Conservation (phyloP, 2,113 vertebrate genomes). For the Pseudolaguvia tuberculata region DNA sequence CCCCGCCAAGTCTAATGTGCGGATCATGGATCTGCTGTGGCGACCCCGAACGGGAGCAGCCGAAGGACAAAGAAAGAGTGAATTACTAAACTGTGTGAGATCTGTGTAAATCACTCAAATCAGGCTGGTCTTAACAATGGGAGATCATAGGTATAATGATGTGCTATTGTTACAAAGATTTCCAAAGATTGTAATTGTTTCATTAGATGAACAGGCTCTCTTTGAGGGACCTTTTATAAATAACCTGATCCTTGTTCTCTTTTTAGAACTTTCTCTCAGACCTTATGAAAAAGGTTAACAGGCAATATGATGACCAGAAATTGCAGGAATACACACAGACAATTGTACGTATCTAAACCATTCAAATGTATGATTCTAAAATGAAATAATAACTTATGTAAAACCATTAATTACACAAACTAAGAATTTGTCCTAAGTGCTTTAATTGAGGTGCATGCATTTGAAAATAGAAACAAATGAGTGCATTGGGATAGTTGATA, state of each 20-base stretch:
- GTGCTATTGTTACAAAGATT: slow-evolving; percentile 2
- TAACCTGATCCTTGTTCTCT: slow-evolving; percentile 12
- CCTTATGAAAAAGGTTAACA: slow-evolving; percentile 92
- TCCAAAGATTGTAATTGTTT: not conserved
- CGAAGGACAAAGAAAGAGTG: too few species aligned
- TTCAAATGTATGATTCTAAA: not conserved
- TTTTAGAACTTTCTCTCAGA: slow-evolving; percentile 90
- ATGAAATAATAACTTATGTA: too few species aligned
- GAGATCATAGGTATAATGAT: slow-evolving; percentile 5
- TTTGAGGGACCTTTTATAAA: not conserved
- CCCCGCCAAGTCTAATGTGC: too few species aligned
- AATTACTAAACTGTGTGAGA: not conserved
- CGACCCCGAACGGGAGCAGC: too few species aligned
- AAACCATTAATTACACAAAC: too few species aligned
- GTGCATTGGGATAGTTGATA: not conserved
- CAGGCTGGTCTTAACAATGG: slow-evolving; percentile 13
- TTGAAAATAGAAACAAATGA: not conserved
- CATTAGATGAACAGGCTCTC: not conserved
- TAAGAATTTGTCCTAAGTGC: too few species aligned
- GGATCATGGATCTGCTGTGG: too few species aligned
- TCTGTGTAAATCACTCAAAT: slow-evolving; percentile 38
- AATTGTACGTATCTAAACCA: slow-evolving; percentile 74
- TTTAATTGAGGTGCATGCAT: too few species aligned
- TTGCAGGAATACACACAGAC: slow-evolving; percentile 95
- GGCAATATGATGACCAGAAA: slow-evolving; percentile 89